A percentile compares a stretch with the other conserved stretches of the same genome.
Conservation (phyloP, 1,140 invertebrate species). For the Drosophila baimaii region DNA sequence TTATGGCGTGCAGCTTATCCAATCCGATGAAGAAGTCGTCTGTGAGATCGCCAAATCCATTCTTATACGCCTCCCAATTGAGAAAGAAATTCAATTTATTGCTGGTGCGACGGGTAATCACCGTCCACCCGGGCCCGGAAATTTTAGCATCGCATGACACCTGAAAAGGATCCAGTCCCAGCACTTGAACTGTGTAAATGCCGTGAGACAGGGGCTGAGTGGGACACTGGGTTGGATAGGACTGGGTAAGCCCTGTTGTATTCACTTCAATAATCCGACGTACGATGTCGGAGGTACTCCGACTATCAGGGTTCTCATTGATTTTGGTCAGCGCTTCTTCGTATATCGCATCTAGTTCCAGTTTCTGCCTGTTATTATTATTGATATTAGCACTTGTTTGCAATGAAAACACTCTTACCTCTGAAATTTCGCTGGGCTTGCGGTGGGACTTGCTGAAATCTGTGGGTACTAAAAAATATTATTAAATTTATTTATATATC, state of each 20-base stretch:
- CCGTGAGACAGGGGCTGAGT: background rate
- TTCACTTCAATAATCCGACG: slow-evolving; percentile 3
- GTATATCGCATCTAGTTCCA: background rate
- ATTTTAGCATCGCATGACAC: slow-evolving; percentile 14
- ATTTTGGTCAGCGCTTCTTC: background rate
- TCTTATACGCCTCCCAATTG: slow-evolving; percentile 7
- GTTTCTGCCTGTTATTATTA: background rate
- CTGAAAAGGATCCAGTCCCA: slow-evolving; percentile 7
- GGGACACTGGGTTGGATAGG: background rate
- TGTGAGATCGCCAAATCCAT: slow-evolving; percentile 12
- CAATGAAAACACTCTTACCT: background rate
- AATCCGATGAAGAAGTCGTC: slow-evolving; percentile 14
- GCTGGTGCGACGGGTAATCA: slow-evolving; percentile 9
- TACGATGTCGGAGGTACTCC: background rate
- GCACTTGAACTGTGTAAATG: slow-evolving; percentile 14
- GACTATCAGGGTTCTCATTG: background rate
- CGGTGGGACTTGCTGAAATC: background rate
- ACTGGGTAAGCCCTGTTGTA: background rate
- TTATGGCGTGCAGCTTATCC: slow-evolving; percentile 16
- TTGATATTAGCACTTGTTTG: background rate
- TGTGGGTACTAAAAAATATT: background rate
- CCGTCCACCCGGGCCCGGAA: slow-evolving; percentile 8
- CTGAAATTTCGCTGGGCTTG: no score
- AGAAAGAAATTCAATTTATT: slow-evolving; percentile 18
- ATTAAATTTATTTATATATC: no score